Evolutionary conservation across 1,140 invertebrate species (phyloP).

Genomic region (Lethrus apterus): DNA sequence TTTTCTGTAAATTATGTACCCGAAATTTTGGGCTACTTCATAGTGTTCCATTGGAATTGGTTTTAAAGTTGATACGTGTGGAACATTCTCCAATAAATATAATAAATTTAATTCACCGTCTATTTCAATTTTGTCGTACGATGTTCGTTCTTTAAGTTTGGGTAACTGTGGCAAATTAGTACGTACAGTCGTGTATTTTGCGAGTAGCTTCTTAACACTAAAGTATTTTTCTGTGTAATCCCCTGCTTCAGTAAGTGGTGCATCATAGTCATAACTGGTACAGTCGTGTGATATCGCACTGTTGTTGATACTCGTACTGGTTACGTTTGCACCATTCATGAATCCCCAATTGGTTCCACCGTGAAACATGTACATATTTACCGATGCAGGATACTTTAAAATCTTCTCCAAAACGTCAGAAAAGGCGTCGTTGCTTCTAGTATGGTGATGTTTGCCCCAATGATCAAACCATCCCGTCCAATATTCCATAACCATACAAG

Average conservation of each 20-base stretch:
- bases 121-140: slow-evolving; percentile 8
- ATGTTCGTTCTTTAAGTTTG: slow-evolving; percentile 1
- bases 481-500: slow-evolving; percentile 51
- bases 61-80: too few relatives aligned
- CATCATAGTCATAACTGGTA: slow-evolving; percentile 51
- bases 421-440: slow-evolving; percentile 28
- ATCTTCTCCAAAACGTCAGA: slow-evolving; percentile 36
- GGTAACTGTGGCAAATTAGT: slow-evolving; percentile 36
- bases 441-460: slow-evolving; percentile 42
- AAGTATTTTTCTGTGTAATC: slow-evolving; percentile 41
- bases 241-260: slow-evolving; percentile 44
- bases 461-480: slow-evolving; percentile 59
- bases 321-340: slow-evolving; percentile 50
- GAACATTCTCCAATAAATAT: too few relatives aligned
- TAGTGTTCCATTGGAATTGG: slow-evolving; percentile 49
- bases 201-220: slow-evolving; percentile 30
- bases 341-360: slow-evolving; percentile 68
- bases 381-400: slow-evolving; percentile 43
- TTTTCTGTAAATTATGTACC: slow-evolving; percentile 48
- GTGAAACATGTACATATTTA: slow-evolving; percentile 64
- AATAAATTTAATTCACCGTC: too few relatives aligned
- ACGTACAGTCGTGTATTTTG: slow-evolving; percentile 33
- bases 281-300: slow-evolving; percentile 43
- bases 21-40: slow-evolving; percentile 55
- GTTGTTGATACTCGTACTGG: slow-evolving; percentile 19